These are phyloP conservation scores for Rynchops niger DNA, from an alignment of 2,113 vertebrate genomes.

Conservation along the genomic window DNA sequence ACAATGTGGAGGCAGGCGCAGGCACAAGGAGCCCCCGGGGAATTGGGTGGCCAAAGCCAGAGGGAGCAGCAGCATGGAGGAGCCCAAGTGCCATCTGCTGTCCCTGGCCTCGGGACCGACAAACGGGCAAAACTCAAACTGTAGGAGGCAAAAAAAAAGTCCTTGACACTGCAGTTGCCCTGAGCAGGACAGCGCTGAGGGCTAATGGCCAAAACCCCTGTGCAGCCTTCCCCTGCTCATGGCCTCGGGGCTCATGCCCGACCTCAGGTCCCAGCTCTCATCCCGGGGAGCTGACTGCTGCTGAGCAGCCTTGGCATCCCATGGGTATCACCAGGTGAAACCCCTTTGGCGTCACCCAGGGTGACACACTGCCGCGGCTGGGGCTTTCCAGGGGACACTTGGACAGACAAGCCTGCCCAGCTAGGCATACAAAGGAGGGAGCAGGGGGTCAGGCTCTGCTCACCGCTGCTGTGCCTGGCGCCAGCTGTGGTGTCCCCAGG, in stretches of 20 bases:
- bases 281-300: neutral
- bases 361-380: rapidly evolving
- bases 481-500: neutral
- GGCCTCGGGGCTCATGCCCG: rapidly evolving
- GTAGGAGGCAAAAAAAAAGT: neutral
- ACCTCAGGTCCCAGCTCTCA: neutral
- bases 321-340: rapidly evolving
- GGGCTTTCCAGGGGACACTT: neutral
- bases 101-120: neutral
- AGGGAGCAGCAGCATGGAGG: rapidly evolving
- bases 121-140: neutral
- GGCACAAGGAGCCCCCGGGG: neutral
- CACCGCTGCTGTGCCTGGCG: neutral
- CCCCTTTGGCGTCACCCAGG: neutral
- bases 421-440: rapidly evolving
- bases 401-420: neutral
- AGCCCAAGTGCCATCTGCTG: neutral
- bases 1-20: rapidly evolving
- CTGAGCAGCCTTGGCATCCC: neutral
- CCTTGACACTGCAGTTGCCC: neutral
- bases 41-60: rapidly evolving
- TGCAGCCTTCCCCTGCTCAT: rapidly evolving
- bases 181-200: neutral
- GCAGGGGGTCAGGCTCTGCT: neutral
- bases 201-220: rapidly evolving